Evolutionary conservation across 2,888 invertebrate genomes (phyloP).

Genomic region (Hyposoter dolosus): DNA sequence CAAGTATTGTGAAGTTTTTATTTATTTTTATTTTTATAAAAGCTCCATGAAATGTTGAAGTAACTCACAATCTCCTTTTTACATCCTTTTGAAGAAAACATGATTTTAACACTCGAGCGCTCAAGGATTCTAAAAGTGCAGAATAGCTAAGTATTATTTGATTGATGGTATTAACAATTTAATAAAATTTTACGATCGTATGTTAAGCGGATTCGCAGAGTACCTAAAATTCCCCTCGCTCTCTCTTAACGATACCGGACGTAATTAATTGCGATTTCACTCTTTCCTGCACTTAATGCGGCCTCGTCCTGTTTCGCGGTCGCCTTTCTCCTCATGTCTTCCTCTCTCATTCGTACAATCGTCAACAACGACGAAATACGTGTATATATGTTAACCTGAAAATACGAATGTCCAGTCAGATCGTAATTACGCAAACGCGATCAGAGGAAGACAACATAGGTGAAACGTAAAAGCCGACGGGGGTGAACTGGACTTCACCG

Average conservation of each 20-base stretch:
- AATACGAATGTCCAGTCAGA: conserved; percentile 76
- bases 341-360: not conserved
- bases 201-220: conserved; percentile 1
- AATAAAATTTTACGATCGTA: not conserved
- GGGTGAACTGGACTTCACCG: conserved; percentile 25
- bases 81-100: too few species aligned
- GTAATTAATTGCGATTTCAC: conserved; percentile 83
- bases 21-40: too few species aligned
- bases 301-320: conserved; percentile 75
- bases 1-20: too few species aligned
- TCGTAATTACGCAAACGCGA: conserved; percentile 79
- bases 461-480: conserved; percentile 53
- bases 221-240: conserved; percentile 5
- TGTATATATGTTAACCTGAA: conserved; percentile 4
- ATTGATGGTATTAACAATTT: not conserved
- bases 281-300: conserved; percentile 81
- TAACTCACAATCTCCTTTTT: too few species aligned
- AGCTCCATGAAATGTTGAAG: too few species aligned
- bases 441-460: conserved; percentile 38
- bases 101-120: too few species aligned
- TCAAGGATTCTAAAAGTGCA: not conserved
- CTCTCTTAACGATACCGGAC: conserved; percentile 67
- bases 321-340: conserved; percentile 69
- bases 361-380: not conserved
- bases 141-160: not conserved